Percentiles rank a stretch among this genome's conserved stretches.
Evolutionary conservation across 2,888 invertebrate genomes (phyloP).

Genomic region (Platerodrilus igneus): DNA sequence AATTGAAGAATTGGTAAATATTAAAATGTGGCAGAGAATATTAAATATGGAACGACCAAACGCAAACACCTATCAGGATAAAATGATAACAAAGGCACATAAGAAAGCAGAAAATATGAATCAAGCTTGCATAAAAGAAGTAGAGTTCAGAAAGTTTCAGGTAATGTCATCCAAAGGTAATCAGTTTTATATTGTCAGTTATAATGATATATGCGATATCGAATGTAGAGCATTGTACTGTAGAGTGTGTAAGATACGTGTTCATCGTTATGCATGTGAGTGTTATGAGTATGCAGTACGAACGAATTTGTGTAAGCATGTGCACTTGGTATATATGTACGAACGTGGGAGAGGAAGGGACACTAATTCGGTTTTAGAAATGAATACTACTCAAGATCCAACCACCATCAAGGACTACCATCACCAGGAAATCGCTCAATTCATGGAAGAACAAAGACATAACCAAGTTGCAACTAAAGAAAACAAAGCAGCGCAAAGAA

Average conservation of each 20-base stretch:
- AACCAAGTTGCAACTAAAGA: no score
- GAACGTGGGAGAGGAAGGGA: no score
- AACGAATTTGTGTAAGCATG: constrained; percentile 12
- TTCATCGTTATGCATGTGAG: constrained; percentile 21
- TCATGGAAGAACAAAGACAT: no score
- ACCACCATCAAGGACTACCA: no score
- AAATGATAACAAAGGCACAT: constrained; percentile 15
- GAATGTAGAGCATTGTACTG: constrained; percentile 5
- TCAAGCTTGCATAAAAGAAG: constrained; percentile 1
- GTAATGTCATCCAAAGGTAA: constrained; percentile 19
- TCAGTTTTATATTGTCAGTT: neutral
- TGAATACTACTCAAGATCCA: no score
- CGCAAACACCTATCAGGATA: constrained; percentile 10
- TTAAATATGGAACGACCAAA: constrained; percentile 1
- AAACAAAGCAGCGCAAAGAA: no score
- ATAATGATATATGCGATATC: neutral
- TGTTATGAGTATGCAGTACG: constrained; percentile 19
- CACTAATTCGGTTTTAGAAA: no score
- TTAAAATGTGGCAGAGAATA: constrained; percentile 16
- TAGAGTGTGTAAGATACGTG: constrained; percentile 21
- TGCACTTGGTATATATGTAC: no score
- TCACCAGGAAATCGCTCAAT: no score
- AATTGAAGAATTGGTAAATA: constrained; percentile 15
- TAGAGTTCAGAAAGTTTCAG: constrained; percentile 16
- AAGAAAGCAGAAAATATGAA: constrained; percentile 9